Evolutionary conservation across 2,888 invertebrate genomes (phyloP).

Genomic region (Macrosiphum euphorbiae): DNA sequence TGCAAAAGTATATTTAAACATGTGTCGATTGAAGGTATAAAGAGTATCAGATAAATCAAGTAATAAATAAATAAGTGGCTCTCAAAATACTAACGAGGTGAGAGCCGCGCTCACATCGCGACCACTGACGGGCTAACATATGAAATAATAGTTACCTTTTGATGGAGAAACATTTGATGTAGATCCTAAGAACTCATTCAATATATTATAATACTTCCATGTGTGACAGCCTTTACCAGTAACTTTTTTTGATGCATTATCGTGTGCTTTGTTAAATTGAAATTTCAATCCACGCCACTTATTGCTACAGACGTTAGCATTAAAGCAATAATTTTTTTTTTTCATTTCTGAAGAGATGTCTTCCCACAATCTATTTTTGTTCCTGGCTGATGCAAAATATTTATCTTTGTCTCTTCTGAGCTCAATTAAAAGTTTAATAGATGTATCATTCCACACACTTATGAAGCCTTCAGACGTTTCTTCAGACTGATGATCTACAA

Average conservation of each 20-base stretch:
- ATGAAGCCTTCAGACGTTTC: too few species aligned
- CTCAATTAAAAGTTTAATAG: not conserved
- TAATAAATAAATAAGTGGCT: too few species aligned
- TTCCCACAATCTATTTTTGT: not conserved
- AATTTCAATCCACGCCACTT: not conserved
- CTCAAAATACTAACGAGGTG: too few species aligned
- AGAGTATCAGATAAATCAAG: too few species aligned
- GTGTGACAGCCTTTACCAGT: not conserved
- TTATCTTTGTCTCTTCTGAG: not conserved
- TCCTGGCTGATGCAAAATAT: not conserved
- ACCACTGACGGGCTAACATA: too few species aligned
- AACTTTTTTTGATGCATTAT: not conserved
- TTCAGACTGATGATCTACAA: too few species aligned
- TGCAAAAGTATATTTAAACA: too few species aligned
- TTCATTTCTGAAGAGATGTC: not conserved
- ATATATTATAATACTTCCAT: not conserved
- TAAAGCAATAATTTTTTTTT: not conserved
- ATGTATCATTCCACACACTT: not conserved
- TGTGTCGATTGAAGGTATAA: too few species aligned
- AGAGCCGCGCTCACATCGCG: too few species aligned
- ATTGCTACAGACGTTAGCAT: not conserved
- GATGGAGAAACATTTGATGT: not conserved
- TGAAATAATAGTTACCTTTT: not conserved
- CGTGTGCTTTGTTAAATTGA: not conserved
- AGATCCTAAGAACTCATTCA: conserved; percentile 9